Evolutionary conservation across 2,113 vertebrate genomes (phyloP).

Genomic region (Pelecanoides urinatrix): DNA sequence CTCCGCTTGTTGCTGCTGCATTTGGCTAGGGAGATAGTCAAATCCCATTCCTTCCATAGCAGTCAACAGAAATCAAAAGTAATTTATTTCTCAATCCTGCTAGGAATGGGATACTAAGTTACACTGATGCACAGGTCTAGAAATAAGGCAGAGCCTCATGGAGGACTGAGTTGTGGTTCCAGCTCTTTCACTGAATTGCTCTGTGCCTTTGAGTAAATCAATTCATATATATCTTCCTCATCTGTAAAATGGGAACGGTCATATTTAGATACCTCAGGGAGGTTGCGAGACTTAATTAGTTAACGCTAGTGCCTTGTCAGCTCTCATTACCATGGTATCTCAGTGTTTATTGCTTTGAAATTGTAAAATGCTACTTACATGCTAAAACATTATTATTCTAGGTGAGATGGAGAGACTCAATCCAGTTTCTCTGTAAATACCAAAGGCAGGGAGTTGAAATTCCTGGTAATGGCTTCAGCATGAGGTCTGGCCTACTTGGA

Average conservation of each 20-base stretch:
- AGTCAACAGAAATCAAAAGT: neutral
- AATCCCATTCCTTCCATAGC: neutral
- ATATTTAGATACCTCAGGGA: neutral
- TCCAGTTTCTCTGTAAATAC: neutral
- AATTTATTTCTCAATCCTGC: neutral
- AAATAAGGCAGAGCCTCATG: neutral
- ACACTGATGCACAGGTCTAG: fast-evolving
- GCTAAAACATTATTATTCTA: neutral
- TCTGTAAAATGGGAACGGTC: neutral
- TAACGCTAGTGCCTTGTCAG: slow-evolving; percentile 14
- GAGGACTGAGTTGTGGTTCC: neutral
- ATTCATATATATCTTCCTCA: neutral
- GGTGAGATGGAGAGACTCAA: neutral
- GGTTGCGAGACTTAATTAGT: neutral
- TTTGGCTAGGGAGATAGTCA: neutral
- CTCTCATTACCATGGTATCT: slow-evolving; percentile 20
- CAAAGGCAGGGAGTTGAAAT: neutral
- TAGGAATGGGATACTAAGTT: neutral
- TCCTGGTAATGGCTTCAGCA: neutral
- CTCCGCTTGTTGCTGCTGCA: neutral
- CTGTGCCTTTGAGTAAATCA: neutral
- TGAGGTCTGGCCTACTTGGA: neutral
- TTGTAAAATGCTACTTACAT: neutral
- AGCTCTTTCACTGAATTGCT: neutral
- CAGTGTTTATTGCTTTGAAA: slow-evolving; percentile 24